These are phyloP conservation scores for Fundulus diaphanus DNA, from an alignment of 2,797 vertebrate genomes.

Conservation along the genomic window DNA sequence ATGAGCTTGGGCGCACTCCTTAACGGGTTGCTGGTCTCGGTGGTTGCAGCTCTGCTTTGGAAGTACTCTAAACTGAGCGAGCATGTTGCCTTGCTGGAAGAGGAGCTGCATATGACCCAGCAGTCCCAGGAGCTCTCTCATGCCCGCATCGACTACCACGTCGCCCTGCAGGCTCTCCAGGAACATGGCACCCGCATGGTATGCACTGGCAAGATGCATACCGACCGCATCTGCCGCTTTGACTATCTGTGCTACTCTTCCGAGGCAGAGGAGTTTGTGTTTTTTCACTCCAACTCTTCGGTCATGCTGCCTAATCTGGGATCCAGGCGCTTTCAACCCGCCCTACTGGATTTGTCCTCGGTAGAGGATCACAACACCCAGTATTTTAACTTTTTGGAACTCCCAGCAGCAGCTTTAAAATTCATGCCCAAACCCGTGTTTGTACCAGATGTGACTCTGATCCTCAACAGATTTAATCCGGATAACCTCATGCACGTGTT, in stretches of 20 bases:
- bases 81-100: conserved; percentile 87
- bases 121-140: conserved; percentile 87
- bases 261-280: conserved; percentile 95
- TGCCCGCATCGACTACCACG: conserved; percentile 89
- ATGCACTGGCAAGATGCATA: conserved; percentile 97
- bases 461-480: conserved; percentile 95
- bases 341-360: conserved; percentile 93
- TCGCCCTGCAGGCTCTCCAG: conserved; percentile 88
- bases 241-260: conserved; percentile 95
- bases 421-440: conserved; percentile 97
- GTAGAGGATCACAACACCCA: conserved; percentile 98
- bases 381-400: conserved; percentile 98
- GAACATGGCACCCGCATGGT: conserved; percentile 96
- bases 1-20: conserved; percentile 93
- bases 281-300: conserved; percentile 94
- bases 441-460: conserved; percentile 92
- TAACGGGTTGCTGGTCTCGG: conserved; percentile 92
- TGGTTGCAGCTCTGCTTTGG: conserved; percentile 95
- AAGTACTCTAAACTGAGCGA: conserved; percentile 90
- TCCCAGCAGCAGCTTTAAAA: conserved; percentile 91
- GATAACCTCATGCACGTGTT: conserved; percentile 99
- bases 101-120: conserved; percentile 86
- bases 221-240: conserved; percentile 95
- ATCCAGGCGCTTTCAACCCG: conserved; percentile 93
- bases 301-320: conserved; percentile 96